A percentile compares a stretch with the other conserved stretches of the same genome.
Conservation (phyloP, 1,140 invertebrate species). For the Papilio dardanus region DNA sequence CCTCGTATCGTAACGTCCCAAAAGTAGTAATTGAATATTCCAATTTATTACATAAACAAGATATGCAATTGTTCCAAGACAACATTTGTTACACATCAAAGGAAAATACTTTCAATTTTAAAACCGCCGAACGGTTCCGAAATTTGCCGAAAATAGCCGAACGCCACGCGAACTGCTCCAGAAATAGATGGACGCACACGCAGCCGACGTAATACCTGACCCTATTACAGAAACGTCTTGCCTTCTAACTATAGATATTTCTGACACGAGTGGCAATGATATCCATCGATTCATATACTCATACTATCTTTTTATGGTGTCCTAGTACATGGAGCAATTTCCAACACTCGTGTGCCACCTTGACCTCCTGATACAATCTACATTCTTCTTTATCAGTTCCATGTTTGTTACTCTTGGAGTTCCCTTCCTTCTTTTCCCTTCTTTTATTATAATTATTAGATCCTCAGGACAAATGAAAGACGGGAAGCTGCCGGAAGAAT, state of each 20-base stretch:
- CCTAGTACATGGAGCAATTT: no score
- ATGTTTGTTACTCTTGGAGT: no score
- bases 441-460: no score
- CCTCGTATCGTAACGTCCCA: no score
- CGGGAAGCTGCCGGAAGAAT: no score
- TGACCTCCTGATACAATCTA: no score
- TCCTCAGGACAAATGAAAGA: no score
- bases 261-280: constrained; percentile 12
- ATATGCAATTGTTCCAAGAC: not conserved
- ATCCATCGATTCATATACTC: not conserved
- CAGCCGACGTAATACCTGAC: constrained; percentile 73
- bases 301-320: no score
- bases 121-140: constrained; percentile 52
- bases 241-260: constrained; percentile 60
- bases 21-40: no score
- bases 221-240: constrained; percentile 76
- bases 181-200: constrained; percentile 68
- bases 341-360: no score
- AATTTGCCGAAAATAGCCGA: constrained; percentile 59
- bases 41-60: not conserved
- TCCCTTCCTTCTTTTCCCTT: no score
- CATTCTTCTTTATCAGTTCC: no score
- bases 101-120: constrained; percentile 67
- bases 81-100: constrained; percentile 73
- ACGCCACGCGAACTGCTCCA: constrained; percentile 52